phyloP scores from a whole-genome alignment of 2,797 vertebrate genomes.

The Protosalanx chinensis region DNA sequence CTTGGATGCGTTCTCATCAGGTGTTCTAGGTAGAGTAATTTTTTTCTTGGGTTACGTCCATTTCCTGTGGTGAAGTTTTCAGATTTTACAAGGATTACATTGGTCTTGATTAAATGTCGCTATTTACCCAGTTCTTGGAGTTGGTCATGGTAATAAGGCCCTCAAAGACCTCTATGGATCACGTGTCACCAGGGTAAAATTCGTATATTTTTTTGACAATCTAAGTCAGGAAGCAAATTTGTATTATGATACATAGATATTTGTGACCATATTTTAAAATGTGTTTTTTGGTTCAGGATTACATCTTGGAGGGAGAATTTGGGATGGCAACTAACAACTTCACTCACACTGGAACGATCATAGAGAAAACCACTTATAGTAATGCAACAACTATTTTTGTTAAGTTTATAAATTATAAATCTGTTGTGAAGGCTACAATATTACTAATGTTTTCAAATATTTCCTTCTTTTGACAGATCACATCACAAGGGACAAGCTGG shows the following conservation, averaged over 20 bases:
- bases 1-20: conserved; percentile 83
- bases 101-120: not conserved
- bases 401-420: not conserved
- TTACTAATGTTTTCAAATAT: not conserved
- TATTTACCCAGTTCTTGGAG: conserved; percentile 5
- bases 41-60: conserved; percentile 83
- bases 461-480: conserved; percentile 73
- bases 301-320: conserved; percentile 83
- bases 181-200: conserved; percentile 34
- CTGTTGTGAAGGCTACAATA: not conserved
- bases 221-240: not conserved
- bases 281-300: conserved; percentile 73
- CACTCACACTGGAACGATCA: conserved; percentile 74
- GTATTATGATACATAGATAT: not conserved
- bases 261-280: conserved; percentile 16
- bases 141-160: conserved; percentile 14
- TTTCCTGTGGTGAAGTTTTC: conserved; percentile 52
- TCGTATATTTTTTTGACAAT: not conserved
- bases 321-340: conserved; percentile 89
- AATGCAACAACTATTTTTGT: conserved; percentile 36
- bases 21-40: conserved; percentile 79
- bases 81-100: not conserved
- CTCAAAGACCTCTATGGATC: conserved; percentile 65
- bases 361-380: conserved; percentile 92
- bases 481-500: conserved; percentile 86